phyloP scores from a whole-genome alignment of 2,113 vertebrate genomes.

The Neotoma lepida region DNA sequence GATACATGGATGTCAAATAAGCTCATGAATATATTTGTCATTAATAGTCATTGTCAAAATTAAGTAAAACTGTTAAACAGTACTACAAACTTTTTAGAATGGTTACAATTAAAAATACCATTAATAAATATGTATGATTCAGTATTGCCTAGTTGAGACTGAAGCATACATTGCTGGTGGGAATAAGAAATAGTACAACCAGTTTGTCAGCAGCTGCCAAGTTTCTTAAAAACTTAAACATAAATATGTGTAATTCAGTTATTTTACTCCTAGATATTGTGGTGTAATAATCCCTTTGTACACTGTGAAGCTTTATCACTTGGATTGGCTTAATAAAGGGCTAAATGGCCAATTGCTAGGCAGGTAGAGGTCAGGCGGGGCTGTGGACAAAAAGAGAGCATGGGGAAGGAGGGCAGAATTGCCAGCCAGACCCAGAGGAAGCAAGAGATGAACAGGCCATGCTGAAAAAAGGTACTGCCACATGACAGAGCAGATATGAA shows the following conservation, averaged over 20 bases:
- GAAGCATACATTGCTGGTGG: background rate
- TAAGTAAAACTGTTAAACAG: background rate
- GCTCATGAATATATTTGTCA: background rate
- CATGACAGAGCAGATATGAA: no score
- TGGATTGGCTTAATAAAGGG: no score
- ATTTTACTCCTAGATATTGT: background rate
- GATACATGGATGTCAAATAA: background rate
- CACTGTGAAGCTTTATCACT: no score
- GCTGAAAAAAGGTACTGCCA: no score
- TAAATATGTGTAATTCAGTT: background rate
- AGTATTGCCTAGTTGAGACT: background rate
- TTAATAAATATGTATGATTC: background rate
- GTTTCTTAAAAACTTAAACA: constrained; percentile 18
- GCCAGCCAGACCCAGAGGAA: no score
- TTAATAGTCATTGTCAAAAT: background rate
- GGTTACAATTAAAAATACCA: background rate
- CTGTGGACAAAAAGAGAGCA: no score
- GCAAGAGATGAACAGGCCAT: no score
- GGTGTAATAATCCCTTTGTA: no score
- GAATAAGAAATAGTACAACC: background rate
- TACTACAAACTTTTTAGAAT: background rate
- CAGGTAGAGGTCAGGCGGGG: no score
- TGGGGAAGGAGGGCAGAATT: no score
- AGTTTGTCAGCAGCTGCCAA: background rate
- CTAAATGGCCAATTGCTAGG: no score